phyloP scores from a whole-genome alignment of 2,113 vertebrate genomes.

The Puntigrus tetrazona region DNA sequence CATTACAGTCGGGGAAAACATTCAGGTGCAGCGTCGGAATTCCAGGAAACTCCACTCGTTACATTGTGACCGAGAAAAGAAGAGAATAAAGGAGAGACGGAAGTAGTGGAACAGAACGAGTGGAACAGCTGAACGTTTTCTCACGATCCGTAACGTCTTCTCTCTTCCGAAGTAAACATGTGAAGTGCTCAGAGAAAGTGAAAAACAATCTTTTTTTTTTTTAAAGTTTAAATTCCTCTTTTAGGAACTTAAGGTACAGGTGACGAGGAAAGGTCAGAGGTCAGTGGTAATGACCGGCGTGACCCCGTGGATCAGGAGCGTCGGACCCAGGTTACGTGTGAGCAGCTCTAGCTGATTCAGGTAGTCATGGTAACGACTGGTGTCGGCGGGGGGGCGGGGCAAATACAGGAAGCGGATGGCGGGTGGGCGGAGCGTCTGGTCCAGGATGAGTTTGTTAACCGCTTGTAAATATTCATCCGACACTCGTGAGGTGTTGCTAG shows the following conservation, averaged over 20 bases:
- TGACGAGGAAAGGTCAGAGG: conserved; percentile 70
- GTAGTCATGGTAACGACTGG: conserved; percentile 79
- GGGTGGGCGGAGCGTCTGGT: conserved; percentile 69
- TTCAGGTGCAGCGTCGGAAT: neutral
- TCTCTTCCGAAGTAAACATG: neutral
- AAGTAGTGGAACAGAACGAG: neutral
- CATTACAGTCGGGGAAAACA: neutral
- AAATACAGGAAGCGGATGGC: conserved; percentile 87
- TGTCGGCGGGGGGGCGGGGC: conserved; percentile 85
- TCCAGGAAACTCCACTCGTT: neutral
- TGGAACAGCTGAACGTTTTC: neutral
- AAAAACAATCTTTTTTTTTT: neutral
- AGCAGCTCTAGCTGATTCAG: conserved; percentile 85
- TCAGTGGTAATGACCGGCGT: conserved; percentile 89
- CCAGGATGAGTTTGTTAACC: conserved; percentile 82
- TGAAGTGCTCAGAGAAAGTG: neutral
- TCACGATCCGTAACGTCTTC: neutral
- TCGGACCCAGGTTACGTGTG: conserved; percentile 84
- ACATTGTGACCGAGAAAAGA: neutral
- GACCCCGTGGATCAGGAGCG: conserved; percentile 87
- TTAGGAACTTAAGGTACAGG: neutral
- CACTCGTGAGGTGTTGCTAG: conserved; percentile 77
- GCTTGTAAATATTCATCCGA: conserved; percentile 83
- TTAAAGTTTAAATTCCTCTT: neutral
- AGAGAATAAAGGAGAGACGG: neutral